Conservation (phyloP, 2,888 invertebrate species). For the Nowickia ferox region DNA sequence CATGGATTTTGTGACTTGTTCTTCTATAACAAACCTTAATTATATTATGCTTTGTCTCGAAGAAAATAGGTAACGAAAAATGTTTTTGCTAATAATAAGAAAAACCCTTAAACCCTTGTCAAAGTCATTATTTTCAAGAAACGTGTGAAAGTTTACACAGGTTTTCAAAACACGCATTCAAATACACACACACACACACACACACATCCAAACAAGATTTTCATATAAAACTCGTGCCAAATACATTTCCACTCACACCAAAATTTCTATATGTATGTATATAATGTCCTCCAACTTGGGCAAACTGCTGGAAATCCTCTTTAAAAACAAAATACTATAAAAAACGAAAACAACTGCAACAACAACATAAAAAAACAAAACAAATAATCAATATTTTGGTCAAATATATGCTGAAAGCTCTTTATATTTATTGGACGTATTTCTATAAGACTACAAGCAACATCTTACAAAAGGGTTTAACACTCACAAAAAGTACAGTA, state of each 20-base stretch:
- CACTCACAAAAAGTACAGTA: slow-evolving; percentile 62
- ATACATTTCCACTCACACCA: slow-evolving; percentile 15
- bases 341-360: neutral
- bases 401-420: slow-evolving; percentile 48
- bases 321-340: slow-evolving; percentile 29
- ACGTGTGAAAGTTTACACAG: slow-evolving; percentile 39
- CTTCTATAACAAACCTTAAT: neutral
- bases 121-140: slow-evolving; percentile 76
- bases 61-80: no score
- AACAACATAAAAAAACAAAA: slow-evolving; percentile 17
- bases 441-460: slow-evolving; percentile 48
- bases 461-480: slow-evolving; percentile 60
- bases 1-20: no score
- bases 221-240: neutral
- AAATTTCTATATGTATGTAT: neutral
- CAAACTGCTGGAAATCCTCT: slow-evolving; percentile 21
- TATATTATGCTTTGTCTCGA: no score
- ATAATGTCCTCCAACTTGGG: slow-evolving; percentile 21
- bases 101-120: slow-evolving; percentile 76
- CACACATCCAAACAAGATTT: neutral
- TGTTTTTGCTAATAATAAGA: no score
- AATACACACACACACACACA: neutral
- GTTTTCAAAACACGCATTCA: slow-evolving; percentile 13
- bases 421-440: neutral
- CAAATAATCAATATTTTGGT: slow-evolving; percentile 63